A percentile compares a stretch with the other conserved stretches of the same genome.
Conservation (phyloP, 2,113 vertebrate species). For the Hemibagrus wyckioides region DNA sequence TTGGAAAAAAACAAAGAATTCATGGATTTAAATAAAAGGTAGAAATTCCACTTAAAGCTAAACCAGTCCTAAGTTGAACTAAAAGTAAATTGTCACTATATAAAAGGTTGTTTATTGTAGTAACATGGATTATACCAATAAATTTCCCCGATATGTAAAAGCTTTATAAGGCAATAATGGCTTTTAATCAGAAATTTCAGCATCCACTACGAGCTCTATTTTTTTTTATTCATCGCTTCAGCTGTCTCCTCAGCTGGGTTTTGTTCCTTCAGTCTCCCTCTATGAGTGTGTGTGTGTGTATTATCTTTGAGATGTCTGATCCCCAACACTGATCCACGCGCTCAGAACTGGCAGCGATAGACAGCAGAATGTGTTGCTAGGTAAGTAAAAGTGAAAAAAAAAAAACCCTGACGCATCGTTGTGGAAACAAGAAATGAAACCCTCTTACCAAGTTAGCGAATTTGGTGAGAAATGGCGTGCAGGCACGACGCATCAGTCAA, state of each 20-base stretch:
- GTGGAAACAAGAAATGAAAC: constrained; percentile 20
- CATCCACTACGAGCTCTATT: neutral
- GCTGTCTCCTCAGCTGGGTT: neutral
- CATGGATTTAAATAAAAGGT: neutral
- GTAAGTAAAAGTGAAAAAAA: neutral
- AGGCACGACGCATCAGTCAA: neutral
- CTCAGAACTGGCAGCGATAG: neutral
- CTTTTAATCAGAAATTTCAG: neutral
- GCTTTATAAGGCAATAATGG: neutral
- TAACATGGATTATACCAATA: too few relatives aligned
- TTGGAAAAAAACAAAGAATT: neutral
- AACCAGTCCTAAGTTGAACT: too few relatives aligned
- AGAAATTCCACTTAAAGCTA: too few relatives aligned
- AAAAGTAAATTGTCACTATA: too few relatives aligned
- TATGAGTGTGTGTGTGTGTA: constrained; percentile 1
- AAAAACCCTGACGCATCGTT: neutral
- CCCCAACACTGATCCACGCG: neutral
- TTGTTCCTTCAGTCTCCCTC: neutral
- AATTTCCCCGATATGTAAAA: neutral
- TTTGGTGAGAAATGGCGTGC: neutral
- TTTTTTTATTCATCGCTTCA: neutral
- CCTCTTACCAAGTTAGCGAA: constrained; percentile 7
- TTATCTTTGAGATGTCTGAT: neutral
- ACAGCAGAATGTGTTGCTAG: constrained; percentile 32
- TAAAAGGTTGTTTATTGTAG: too few relatives aligned